Conservation (phyloP, 2,888 invertebrate species). For the Amaurobius ferox region DNA sequence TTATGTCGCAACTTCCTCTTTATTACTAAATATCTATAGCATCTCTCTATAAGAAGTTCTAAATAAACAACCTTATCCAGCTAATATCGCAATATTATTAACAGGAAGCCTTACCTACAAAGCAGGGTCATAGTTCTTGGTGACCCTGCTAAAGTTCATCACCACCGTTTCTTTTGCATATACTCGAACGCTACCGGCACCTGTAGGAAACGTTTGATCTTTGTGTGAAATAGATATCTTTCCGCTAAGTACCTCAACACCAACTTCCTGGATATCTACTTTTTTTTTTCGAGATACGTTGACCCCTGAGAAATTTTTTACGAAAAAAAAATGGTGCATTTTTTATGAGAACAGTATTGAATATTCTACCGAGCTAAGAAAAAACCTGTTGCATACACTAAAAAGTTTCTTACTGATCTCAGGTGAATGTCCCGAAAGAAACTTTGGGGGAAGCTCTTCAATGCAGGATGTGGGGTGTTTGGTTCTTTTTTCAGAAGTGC, state of each 20-base stretch:
- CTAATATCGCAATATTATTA: not conserved
- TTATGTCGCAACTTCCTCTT: too few species aligned
- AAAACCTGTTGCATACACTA: not conserved
- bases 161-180: not conserved
- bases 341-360: not conserved
- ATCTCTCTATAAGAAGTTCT: too few species aligned
- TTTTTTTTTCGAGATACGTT: not conserved
- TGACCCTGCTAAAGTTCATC: not conserved
- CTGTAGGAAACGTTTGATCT: not conserved
- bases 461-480: constrained; percentile 6
- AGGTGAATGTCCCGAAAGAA: not conserved
- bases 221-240: not conserved
- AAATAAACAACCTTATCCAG: too few species aligned
- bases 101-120: not conserved
- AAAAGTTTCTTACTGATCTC: not conserved
- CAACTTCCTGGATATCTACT: constrained; percentile 11
- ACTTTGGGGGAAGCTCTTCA: not conserved
- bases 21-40: too few species aligned
- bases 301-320: constrained; percentile 2
- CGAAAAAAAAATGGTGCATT: not conserved
- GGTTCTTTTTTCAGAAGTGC: not conserved
- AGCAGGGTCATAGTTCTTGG: not conserved
- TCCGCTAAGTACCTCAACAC: constrained; percentile 9
- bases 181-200: not conserved
- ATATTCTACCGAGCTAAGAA: not conserved